These are phyloP conservation scores for Spheniscus humboldti DNA, from an alignment of 2,797 vertebrate species.

Conservation along the genomic window DNA sequence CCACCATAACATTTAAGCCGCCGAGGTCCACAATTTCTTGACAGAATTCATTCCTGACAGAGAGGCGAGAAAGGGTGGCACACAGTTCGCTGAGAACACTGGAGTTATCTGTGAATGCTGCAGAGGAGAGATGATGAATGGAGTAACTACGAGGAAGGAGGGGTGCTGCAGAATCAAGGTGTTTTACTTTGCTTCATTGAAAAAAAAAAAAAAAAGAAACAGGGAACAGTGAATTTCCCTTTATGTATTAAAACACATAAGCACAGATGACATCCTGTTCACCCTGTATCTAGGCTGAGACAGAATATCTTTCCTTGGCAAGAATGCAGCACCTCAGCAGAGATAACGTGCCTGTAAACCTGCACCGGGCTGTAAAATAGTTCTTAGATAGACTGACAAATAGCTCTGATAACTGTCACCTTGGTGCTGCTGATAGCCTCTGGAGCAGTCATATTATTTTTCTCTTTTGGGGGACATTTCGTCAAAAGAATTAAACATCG, in stretches of 20 bases:
- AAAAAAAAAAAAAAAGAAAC: neutral
- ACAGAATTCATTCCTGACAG: slow-evolving; percentile 95
- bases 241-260: neutral
- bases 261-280: neutral
- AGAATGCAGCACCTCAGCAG: neutral
- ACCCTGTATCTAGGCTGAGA: neutral
- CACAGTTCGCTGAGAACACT: slow-evolving; percentile 89
- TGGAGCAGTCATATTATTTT: neutral
- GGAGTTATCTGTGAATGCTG: slow-evolving; percentile 76
- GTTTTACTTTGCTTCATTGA: neutral
- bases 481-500: neutral
- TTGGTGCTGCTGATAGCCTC: neutral
- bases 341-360: fast-evolving
- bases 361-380: neutral
- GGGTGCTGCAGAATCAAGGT: neutral
- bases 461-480: neutral
- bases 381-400: neutral
- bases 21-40: slow-evolving; percentile 94
- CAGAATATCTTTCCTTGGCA: neutral
- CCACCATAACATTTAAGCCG: slow-evolving; percentile 86
- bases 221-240: neutral
- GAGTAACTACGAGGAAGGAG: neutral
- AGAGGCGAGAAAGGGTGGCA: slow-evolving; percentile 85
- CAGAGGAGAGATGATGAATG: neutral
- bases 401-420: neutral